Evolutionary conservation across 1,140 invertebrate genomes (phyloP).

Genomic region (Tetramorium parvispinum): DNA sequence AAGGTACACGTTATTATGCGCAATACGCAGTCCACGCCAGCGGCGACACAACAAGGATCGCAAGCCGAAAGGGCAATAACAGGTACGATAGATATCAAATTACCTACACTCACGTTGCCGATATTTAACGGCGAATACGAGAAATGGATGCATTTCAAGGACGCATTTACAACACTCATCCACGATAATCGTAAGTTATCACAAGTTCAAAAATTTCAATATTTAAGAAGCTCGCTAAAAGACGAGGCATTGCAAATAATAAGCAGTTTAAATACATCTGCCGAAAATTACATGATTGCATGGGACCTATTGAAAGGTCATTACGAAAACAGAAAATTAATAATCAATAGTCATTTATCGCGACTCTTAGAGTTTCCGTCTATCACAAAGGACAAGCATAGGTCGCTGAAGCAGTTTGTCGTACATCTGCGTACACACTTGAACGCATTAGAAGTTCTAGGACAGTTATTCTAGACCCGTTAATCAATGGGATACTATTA

Average conservation of each 20-base stretch:
- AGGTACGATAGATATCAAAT: too few species aligned
- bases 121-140: too few species aligned
- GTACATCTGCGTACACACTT: not conserved
- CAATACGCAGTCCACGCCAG: too few species aligned
- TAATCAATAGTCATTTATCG: not conserved
- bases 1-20: too few species aligned
- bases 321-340: not conserved
- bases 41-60: too few species aligned
- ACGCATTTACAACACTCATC: too few species aligned
- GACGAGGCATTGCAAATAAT: not conserved
- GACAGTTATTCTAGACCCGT: not conserved
- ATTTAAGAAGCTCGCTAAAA: not conserved
- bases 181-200: too few species aligned
- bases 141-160: too few species aligned
- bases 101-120: too few species aligned
- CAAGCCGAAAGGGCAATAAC: too few species aligned
- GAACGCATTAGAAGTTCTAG: not conserved
- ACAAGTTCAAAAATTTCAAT: not conserved
- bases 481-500: not conserved
- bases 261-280: not conserved
- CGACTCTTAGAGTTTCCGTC: not conserved
- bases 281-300: not conserved
- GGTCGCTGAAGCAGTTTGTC: not conserved
- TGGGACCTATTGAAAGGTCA: not conserved
- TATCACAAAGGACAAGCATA: not conserved